Evolutionary conservation across 2,113 vertebrate genomes (phyloP).

Genomic region (Phrynocephalus versicolor): DNA sequence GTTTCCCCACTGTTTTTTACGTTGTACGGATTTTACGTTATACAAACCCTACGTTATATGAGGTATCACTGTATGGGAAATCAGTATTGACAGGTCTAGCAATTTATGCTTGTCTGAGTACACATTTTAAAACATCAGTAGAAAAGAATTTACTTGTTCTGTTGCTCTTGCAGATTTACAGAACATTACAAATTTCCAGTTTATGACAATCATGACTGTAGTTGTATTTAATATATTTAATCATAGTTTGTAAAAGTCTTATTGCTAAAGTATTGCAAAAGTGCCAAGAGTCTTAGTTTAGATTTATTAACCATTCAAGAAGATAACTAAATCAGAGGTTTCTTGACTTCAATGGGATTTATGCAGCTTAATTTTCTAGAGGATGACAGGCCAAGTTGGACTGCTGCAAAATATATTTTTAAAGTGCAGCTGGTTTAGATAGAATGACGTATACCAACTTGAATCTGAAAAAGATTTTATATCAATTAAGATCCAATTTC

Average conservation of each 20-base stretch:
- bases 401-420: conserved; percentile 5
- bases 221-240: not conserved
- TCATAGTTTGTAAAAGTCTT: not conserved
- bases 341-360: not conserved
- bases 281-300: not conserved
- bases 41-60: too few species aligned
- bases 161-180: not conserved
- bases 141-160: not conserved
- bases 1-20: too few species aligned
- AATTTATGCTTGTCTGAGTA: not conserved
- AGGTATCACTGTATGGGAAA: too few species aligned
- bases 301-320: not conserved
- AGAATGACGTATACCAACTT: not conserved
- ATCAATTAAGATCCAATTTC: not conserved
- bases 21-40: too few species aligned
- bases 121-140: not conserved
- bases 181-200: not conserved
- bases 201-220: not conserved
- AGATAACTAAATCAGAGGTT: not conserved
- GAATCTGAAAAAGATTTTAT: conserved; percentile 2
- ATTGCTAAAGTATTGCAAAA: not conserved
- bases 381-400: not conserved
- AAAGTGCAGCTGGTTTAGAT: conserved; percentile 1
- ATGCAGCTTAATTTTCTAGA: not conserved
- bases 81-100: not conserved